phyloP scores from a whole-genome alignment of 2,113 vertebrate species.

The Actinemys pallida region DNA sequence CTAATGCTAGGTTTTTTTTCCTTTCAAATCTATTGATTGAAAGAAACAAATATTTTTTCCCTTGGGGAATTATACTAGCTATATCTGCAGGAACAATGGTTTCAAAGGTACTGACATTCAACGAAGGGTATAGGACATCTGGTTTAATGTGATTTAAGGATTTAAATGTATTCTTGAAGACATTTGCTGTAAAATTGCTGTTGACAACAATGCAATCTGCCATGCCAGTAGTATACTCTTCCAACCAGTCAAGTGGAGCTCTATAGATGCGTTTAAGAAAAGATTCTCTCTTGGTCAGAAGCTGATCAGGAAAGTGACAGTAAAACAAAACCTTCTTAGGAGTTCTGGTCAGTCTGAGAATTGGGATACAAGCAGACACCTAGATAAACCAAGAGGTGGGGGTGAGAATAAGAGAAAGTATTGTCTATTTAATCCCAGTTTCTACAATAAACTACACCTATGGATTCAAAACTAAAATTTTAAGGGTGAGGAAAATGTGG shows the following conservation, averaged over 20 bases:
- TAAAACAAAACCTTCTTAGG: conserved; percentile 96
- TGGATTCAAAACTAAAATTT: not conserved
- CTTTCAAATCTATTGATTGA: conserved; percentile 97
- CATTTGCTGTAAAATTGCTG: conserved; percentile 90
- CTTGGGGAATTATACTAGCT: conserved; percentile 81
- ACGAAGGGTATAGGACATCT: conserved; percentile 93
- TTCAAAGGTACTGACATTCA: conserved; percentile 89
- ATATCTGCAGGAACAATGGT: conserved; percentile 76
- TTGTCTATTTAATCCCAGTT: not conserved
- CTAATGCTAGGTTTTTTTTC: conserved; percentile 93
- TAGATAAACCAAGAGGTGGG: conserved; percentile 52
- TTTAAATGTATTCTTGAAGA: conserved; percentile 92
- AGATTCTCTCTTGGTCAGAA: conserved; percentile 89
- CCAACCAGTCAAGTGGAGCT: conserved; percentile 90
- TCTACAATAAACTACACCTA: not conserved
- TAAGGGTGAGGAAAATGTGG: not conserved
- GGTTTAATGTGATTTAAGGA: conserved; percentile 85
- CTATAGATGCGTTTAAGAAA: conserved; percentile 89
- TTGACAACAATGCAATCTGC: conserved; percentile 96
- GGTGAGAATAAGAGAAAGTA: accelerated
- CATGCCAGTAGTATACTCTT: conserved; percentile 96
- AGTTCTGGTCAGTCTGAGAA: conserved; percentile 88
- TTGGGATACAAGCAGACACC: conserved; percentile 96
- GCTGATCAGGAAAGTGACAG: conserved; percentile 97
- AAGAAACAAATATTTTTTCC: conserved; percentile 88